Evolutionary conservation across 2,113 vertebrate genomes (phyloP), one percentile per base, ranked within the genome.

Genomic region (Silurus glanis): DNA sequence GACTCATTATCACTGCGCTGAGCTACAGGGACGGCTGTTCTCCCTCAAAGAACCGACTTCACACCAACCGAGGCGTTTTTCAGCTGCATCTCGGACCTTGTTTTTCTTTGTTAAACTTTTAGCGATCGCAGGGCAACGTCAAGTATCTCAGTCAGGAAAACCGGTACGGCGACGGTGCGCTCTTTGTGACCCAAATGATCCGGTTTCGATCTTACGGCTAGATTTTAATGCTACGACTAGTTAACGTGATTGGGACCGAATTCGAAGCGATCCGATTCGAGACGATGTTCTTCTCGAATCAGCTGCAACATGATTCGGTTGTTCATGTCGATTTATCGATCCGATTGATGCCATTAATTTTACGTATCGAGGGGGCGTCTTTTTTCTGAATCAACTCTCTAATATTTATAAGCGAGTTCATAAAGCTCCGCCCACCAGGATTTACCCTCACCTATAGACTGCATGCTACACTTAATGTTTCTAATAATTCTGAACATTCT

Each of bases 1-100:
- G 66, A 51, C 81, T 84, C 56, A 75, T 86, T 88, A 81, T 23
- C 67, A 51, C 51, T 72, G 56, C 7, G 28, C 47, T 75, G 47
- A 75, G 21, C 17, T 75, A 53, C 45, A 72, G 28, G 64, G 72
- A 49, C 21, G 25, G 62, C 56, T 74, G 78, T 83, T 83, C 37
- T 37, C 59, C 16, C 45, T 82, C 49, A 71, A 71, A 72, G 67
- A 55, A 14, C 53, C 1, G 66, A 19, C 37, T 71, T 71, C 9
- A 71, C 37, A 13, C 64, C 64, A 28, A 28, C 61, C 9, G 23
- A 0, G 61, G 13, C n/a, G 1, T 66, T 9, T 10, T 67, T 28
- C 64, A 28, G 64, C 51, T 61, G 69, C 71, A 51, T 83, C 49
- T 5, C 19, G 5, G 81, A 6, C 37, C 37, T 37, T 37, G 25